Evolutionary conservation across 2,888 invertebrate species (phyloP).

Genomic region (Campoplex capitator): DNA sequence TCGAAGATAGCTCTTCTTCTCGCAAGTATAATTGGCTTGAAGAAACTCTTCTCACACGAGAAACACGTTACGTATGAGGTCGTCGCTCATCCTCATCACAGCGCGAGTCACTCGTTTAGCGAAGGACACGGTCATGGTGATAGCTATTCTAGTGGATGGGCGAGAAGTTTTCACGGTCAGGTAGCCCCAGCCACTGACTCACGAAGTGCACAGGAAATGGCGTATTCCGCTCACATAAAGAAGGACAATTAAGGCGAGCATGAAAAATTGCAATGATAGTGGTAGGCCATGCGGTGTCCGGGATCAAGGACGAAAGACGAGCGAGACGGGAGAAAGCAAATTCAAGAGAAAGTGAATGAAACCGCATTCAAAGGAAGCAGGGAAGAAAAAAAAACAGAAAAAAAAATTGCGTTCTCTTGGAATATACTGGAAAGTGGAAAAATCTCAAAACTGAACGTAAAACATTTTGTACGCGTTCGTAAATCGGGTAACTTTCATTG

Average conservation of each 20-base stretch:
- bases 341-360: conserved; percentile 2
- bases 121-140: conserved; percentile 84
- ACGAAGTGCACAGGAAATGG: conserved; percentile 86
- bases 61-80: conserved; percentile 91
- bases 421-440: background rate
- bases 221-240: conserved; percentile 87
- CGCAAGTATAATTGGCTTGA: conserved; percentile 92
- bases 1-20: conserved; percentile 93
- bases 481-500: background rate
- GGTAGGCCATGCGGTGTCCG: conserved; percentile 29
- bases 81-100: conserved; percentile 90
- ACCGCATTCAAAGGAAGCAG: background rate
- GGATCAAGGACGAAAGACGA: conserved; percentile 35
- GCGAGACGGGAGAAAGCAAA: conserved; percentile 16
- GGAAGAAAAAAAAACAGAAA: background rate
- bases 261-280: conserved; percentile 48
- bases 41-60: conserved; percentile 92
- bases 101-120: conserved; percentile 85
- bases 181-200: conserved; percentile 80
- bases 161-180: conserved; percentile 86
- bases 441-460: conserved; percentile 21
- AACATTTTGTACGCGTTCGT: background rate
- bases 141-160: conserved; percentile 88
- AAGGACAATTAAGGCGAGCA: conserved; percentile 57
- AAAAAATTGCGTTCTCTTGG: background rate